Base-by-base conservation (phyloP, 2,888 invertebrate species). In the Chrysolina haemoptera region DNA sequence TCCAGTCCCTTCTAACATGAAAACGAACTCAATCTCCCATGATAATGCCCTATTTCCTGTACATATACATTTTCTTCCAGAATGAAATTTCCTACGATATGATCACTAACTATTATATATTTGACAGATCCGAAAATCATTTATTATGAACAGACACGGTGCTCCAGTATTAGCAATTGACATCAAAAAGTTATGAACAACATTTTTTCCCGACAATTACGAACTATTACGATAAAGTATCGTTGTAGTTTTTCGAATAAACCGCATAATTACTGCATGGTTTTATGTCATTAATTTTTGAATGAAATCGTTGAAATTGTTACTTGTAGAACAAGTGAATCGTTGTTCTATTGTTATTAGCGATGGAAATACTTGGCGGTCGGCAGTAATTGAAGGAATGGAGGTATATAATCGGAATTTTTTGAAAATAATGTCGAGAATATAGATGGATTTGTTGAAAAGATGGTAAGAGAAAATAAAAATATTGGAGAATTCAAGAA, bases 121-220 rank as follows among this genome's bases (percentile, higher is more conserved):
- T 73, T 76, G 73, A 71, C 76, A 70, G 73, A 66, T 70, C 62
- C 43, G 18, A 66, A 73, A 66, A 65, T 76, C 73, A 75, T 76
- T 66, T 71, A 76, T 76, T 76, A 73, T 73, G 68, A 66, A 76
- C 62, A 55, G 62, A 63, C n/a, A n/a, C 53, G 67, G 40, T 67
- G 65, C 66, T 65, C 64, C 70, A 65, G 22, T 68, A 68, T 71
- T 70, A 63, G 68, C 75, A 35, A 66, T 69, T 67, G 62, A 73
- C 63, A 67, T 73, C 66, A 62, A 73, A 66, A 73, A 70, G 69
- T 73, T 70, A 73, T 53, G 48, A 70, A 70, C 66, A 62, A 69
- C 12, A 16, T 50, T 35, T 62, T 66, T 66, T 62, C 40, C 66
- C 53, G 40, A 66, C 43, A 68, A 73, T 73, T 73, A 73, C 46